Evolutionary conservation across 2,888 invertebrate genomes (phyloP).

Genomic region (Sipha maydis): DNA sequence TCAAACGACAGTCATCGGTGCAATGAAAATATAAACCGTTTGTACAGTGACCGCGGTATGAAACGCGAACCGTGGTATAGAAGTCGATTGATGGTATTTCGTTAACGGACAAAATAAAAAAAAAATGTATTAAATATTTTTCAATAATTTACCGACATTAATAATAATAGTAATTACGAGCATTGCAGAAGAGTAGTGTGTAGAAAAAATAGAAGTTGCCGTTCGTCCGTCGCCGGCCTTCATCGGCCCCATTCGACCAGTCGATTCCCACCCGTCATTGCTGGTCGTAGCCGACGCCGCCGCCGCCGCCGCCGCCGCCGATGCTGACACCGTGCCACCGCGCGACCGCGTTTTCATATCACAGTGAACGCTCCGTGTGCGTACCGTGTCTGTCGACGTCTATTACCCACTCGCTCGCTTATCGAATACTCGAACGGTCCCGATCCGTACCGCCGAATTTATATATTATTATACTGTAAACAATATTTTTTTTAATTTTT

Average conservation of each 20-base stretch:
- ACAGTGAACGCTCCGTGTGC: conserved; percentile 52
- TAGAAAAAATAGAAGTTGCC: not conserved
- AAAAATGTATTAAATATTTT: too few species aligned
- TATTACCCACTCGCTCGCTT: conserved; percentile 18
- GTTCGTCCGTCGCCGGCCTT: conserved; percentile 56
- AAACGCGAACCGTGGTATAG: too few species aligned
- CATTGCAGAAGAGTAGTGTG: not conserved
- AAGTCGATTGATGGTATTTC: too few species aligned
- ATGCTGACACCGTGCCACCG: not conserved
- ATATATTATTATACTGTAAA: not conserved
- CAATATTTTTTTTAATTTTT: not conserved
- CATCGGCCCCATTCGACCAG: conserved; percentile 57
- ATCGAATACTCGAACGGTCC: conserved; percentile 29
- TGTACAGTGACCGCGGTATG: too few species aligned
- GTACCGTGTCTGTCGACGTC: not conserved
- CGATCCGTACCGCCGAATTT: not conserved
- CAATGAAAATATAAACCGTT: too few species aligned
- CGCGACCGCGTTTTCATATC: conserved; percentile 59
- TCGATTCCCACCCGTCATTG: not conserved
- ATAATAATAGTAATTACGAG: too few species aligned
- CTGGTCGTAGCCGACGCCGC: not conserved
- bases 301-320: not conserved
- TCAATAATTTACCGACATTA: too few species aligned
- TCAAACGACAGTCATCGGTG: too few species aligned
- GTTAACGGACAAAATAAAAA: too few species aligned